Evolutionary conservation across 2,888 invertebrate species (phyloP).

Genomic region (Seladonia tumulorum): DNA sequence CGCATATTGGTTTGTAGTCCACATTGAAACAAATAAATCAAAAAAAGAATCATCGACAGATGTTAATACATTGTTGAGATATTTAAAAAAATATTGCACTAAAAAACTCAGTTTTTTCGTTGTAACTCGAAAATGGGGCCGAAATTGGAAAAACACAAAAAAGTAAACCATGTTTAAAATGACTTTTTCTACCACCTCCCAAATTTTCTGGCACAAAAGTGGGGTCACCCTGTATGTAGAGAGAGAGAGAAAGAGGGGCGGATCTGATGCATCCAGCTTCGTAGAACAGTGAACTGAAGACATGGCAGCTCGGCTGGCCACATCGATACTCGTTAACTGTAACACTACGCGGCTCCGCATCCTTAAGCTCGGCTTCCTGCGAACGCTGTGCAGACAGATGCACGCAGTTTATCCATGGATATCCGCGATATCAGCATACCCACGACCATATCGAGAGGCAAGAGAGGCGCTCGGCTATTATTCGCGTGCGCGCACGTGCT

Average conservation of each 20-base stretch:
- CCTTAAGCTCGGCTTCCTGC: constrained; percentile 21
- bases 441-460: constrained; percentile 39
- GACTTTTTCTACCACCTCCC: no score
- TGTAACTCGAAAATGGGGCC: no score
- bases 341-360: constrained; percentile 61
- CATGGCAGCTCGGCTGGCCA: constrained; percentile 75
- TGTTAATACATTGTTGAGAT: no score
- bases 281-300: constrained; percentile 63
- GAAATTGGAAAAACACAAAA: no score
- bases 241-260: constrained; percentile 10
- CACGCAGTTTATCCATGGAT: constrained; percentile 34
- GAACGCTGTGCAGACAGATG: constrained; percentile 15
- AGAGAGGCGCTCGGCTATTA: constrained; percentile 41
- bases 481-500: constrained; percentile 57
- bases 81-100: no score
- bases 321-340: constrained; percentile 78
- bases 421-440: constrained; percentile 45
- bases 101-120: no score
- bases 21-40: no score
- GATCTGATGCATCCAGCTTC: constrained; percentile 40
- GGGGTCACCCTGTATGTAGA: no score
- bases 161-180: no score
- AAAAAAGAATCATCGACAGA: no score
- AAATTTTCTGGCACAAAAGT: no score
- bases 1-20: no score